Base-by-base conservation (phyloP, 2,113 vertebrate species). In the Sclerurus mexicanus region DNA sequence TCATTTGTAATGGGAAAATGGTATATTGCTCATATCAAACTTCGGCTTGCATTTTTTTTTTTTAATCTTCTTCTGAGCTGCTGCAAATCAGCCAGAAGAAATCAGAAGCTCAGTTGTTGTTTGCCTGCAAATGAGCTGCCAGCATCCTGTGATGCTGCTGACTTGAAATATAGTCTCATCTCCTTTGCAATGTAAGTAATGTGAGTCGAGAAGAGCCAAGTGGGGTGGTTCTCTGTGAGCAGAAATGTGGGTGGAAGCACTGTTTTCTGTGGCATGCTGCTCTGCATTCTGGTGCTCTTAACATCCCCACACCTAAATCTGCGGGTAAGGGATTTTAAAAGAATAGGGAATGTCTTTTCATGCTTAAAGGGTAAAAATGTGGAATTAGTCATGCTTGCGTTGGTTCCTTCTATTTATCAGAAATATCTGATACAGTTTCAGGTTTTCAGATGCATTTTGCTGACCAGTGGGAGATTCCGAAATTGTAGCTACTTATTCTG, bases 61-160 rank as follows among this genome's bases (percentile, higher is more conserved):
- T 28, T 71, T 44, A n/a, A 79, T 89, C 16, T 72, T 75, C 35
- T 35, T 74, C n/a, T 60, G 4, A 73, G 55, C 76, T 88, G 69
- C 71, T 90, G 75, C 81, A 93, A 74, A 92, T 94, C 79, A 82
- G 46, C 63, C 71, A 73, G 74, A 82, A 94, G 67, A 76, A 93
- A 86, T 85, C 69, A 87, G 84, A 59, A 87, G 59, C 40, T 95
- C 23, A 17, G 74, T 91, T 81, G 83, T 22, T 82, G 58, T 66
- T 95, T 84, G 86, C 87, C 87, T 95, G 69, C 58, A 86, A 37
- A 95, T 89, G 75, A 84, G 64, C 78, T 92, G 56, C 89, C 81
- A 84, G 73, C 50, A 88, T 93, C 79, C 46, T 89, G 52, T 60
- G 87, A 64, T 91, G 79, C 77, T 53, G 28, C 91, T 94, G 47